Evolutionary conservation across 2,797 vertebrate species (phyloP), one percentile per base, ranked within the genome.

Genomic region (Betta splendens): DNA sequence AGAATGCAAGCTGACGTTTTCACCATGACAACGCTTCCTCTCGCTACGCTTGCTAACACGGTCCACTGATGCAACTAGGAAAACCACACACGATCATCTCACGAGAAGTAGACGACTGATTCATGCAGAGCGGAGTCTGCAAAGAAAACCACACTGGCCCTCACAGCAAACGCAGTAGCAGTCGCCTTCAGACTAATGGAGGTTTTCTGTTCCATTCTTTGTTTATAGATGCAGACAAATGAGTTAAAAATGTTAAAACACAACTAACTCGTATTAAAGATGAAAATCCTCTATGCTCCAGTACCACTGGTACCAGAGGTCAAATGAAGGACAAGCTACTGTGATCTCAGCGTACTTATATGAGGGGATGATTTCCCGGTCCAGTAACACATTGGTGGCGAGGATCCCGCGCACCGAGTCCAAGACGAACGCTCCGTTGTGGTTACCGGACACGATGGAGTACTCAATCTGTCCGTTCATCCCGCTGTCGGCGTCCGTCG

Each of bases 371-470:
- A 86, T 83, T 87, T 98, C 96, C 0, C 89, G 91, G 83, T 99
- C 94, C 65, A 98, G 90, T 38, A 90, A 59, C 12, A 43, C 72
- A 16, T 87, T 93, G 21, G 93, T 93, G 0, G 91, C 89, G 25
- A 98, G 80, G 86, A 95, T 91, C 17, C 95, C 97, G 9, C 84
- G 88, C 21, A 64, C 55, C 1, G 90, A 83, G 73, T 98, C 94
- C 17, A 98, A 89, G 49, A 89, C 61, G 80, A 99, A 98, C 0
- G 85, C 72, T 10, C 86, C 64, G 3, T 93, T 94, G 53, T 87
- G 87, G 89, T 98, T 95, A 16, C 95, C 95, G 9, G 94, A 93
- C 37, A 95, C 45, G 52, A 98, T 89, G 40, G 93, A 91, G 79
- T 95, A 98, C 54, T 95, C 92, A 0, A 90, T 73, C 79, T 94